Evolutionary conservation across 2,888 invertebrate genomes (phyloP).

Genomic region (Crossocerus cetratus): DNA sequence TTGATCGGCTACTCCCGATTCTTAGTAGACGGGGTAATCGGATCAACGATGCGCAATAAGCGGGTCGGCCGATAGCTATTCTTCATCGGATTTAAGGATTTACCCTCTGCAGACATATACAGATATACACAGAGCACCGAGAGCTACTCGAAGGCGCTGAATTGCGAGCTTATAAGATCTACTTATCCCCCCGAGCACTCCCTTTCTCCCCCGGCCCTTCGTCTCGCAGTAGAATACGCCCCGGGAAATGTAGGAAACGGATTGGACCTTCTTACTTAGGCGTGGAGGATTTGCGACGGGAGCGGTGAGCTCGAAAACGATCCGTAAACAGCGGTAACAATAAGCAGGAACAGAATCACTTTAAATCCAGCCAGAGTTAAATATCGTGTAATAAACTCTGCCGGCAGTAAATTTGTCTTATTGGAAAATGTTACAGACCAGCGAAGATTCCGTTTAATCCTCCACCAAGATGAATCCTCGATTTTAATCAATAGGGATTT

Average conservation of each 20-base stretch:
- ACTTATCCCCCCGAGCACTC: neutral
- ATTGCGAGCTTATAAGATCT: slow-evolving; percentile 53
- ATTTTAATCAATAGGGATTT: no score
- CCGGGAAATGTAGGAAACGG: neutral
- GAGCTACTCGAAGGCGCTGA: slow-evolving; percentile 22
- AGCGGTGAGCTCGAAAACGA: no score
- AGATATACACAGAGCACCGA: neutral
- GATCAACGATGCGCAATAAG: slow-evolving; percentile 48
- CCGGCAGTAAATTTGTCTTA: no score
- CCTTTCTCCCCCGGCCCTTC: neutral
- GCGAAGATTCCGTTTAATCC: no score
- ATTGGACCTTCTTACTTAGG: neutral
- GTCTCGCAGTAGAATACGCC: neutral
- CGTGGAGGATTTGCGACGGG: no score
- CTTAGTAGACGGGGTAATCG: slow-evolving; percentile 20
- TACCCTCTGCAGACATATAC: slow-evolving; percentile 4
- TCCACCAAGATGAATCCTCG: no score
- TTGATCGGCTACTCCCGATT: neutral
- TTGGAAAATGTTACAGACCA: no score
- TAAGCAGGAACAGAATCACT: no score
- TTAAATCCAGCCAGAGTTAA: no score
- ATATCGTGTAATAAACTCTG: no score
- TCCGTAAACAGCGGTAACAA: no score
- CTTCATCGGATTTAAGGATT: slow-evolving; percentile 19
- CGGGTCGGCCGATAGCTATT: slow-evolving; percentile 48